phyloP scores from a whole-genome alignment of 2,797 vertebrate species.

The Diceros bicornis region DNA sequence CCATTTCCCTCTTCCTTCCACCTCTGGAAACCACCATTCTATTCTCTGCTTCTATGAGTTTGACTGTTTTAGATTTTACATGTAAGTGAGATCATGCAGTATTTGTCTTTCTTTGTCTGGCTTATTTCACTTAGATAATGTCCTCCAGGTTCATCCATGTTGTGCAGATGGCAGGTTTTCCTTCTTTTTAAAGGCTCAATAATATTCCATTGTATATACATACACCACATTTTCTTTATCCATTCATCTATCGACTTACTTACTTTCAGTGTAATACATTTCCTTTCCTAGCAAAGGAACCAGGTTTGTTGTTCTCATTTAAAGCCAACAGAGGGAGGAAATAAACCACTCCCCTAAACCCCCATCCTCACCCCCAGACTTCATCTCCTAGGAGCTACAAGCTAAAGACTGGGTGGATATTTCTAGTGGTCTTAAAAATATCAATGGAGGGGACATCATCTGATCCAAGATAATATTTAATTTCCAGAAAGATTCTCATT shows the following conservation, averaged over 20 bases:
- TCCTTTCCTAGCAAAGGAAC: background rate
- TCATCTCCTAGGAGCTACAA: background rate
- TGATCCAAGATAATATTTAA: background rate
- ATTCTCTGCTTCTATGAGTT: background rate
- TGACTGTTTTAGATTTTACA: background rate
- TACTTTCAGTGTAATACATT: background rate
- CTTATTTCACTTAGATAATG: background rate
- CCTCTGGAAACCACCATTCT: background rate
- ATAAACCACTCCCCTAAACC: background rate
- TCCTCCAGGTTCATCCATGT: background rate
- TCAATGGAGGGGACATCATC: background rate
- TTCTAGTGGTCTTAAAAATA: background rate
- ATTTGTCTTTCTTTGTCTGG: background rate
- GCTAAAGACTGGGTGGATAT: background rate
- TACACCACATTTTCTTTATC: background rate
- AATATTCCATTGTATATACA: background rate
- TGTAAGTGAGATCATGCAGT: background rate
- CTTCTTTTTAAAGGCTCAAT: background rate
- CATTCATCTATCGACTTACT: background rate
- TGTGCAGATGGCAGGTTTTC: background rate
- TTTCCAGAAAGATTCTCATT: slow-evolving; percentile 36
- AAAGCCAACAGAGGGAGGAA: background rate
- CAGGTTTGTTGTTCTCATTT: background rate
- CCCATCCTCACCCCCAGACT: background rate
- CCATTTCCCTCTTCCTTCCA: background rate